Conservation (phyloP, 2,797 vertebrate species). For the Siniperca obscura region DNA sequence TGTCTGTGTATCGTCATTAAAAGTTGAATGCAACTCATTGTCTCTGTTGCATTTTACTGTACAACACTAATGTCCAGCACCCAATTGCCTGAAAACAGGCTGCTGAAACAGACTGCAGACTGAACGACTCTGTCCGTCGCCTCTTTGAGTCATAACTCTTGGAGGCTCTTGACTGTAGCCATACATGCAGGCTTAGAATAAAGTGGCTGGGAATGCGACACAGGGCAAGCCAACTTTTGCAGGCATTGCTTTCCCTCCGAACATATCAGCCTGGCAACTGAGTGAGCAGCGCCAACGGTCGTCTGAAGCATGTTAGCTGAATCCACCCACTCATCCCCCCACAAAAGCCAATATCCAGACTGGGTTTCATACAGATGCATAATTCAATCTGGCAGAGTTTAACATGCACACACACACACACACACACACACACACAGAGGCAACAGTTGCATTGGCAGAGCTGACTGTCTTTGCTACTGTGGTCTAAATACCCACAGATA, state of each 20-base stretch:
- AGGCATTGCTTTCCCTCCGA: constrained; percentile 47
- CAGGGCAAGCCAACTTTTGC: constrained; percentile 50
- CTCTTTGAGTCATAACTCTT: constrained; percentile 53
- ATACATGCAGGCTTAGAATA: constrained; percentile 54
- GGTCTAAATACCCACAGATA: constrained; percentile 66
- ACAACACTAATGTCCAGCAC: neutral
- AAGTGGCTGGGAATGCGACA: constrained; percentile 65
- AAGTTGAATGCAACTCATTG: constrained; percentile 9
- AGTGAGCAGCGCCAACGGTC: constrained; percentile 12
- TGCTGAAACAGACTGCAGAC: constrained; percentile 32
- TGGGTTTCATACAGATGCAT: constrained; percentile 45
- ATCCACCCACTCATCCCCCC: constrained; percentile 40
- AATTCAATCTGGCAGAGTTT: constrained; percentile 48
- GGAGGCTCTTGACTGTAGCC: constrained; percentile 44
- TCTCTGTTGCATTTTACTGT: constrained; percentile 9
- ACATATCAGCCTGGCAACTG: constrained; percentile 59
- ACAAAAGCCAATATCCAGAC: constrained; percentile 47
- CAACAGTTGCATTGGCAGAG: constrained; percentile 51
- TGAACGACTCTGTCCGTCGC: constrained; percentile 1
- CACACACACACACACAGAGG: constrained; percentile 11
- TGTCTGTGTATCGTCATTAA: neutral
- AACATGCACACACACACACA: neutral
- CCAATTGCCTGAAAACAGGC: constrained; percentile 17
- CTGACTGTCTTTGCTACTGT: constrained; percentile 45
- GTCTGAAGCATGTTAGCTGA: constrained; percentile 38